Percentiles rank a stretch among this genome's conserved stretches.
These are phyloP conservation scores for Sebastes kiyomatsui DNA, from an alignment of 2,797 vertebrate genomes.

Conservation along the genomic window DNA sequence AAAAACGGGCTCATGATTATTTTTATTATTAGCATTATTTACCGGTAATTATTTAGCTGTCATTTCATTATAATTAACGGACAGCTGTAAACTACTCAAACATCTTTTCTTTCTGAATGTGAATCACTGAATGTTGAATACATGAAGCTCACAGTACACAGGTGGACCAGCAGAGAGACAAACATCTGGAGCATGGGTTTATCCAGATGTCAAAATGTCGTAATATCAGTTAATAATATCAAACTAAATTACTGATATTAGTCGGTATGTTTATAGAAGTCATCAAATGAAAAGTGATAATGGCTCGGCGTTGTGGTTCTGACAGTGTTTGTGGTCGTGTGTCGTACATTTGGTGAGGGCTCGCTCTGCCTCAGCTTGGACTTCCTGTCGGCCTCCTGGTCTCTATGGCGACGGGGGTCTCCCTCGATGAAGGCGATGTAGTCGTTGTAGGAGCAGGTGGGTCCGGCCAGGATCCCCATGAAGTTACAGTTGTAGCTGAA, in stretches of 20 bases:
- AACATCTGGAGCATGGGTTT: not conserved
- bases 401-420: conserved; percentile 82
- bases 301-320: not conserved
- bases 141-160: not conserved
- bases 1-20: too few species aligned
- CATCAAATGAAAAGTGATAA: too few species aligned
- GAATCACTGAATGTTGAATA: not conserved
- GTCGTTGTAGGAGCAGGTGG: conserved; percentile 95
- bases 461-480: conserved; percentile 95
- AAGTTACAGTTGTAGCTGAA: conserved; percentile 98
- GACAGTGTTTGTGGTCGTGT: not conserved
- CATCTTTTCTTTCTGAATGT: not conserved
- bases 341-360: conserved; percentile 86
- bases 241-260: not conserved
- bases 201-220: not conserved
- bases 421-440: conserved; percentile 96
- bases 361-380: conserved; percentile 82
- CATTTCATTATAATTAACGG: not conserved
- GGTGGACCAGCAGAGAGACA: not conserved
- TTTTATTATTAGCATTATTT: not conserved
- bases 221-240: too few species aligned
- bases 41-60: not conserved
- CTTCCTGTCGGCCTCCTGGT: conserved; percentile 80
- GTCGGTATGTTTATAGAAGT: not conserved
- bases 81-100: not conserved